These are phyloP conservation scores for Hippopotamus amphibius DNA, from an alignment of 2,113 vertebrate genomes.

Conservation along the genomic window DNA sequence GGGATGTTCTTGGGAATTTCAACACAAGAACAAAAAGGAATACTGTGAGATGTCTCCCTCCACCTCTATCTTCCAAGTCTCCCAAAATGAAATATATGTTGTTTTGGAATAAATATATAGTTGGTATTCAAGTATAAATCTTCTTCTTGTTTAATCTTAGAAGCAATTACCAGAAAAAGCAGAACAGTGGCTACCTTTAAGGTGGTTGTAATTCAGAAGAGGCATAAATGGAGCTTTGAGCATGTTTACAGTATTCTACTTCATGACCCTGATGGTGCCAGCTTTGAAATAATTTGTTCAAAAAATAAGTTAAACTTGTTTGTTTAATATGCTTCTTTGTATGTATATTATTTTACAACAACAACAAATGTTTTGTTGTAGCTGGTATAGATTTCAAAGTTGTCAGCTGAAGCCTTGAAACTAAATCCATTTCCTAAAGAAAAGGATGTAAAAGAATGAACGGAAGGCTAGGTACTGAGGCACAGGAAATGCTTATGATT, in stretches of 20 bases:
- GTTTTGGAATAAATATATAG: not conserved
- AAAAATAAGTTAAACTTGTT: not conserved
- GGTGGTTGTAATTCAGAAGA: not conserved
- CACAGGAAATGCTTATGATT: conserved; percentile 12
- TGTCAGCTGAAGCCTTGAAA: not conserved
- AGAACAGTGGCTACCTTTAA: not conserved
- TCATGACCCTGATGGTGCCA: not conserved
- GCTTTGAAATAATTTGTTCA: not conserved
- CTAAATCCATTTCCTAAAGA: not conserved
- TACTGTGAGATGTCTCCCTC: not conserved
- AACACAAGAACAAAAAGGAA: not conserved
- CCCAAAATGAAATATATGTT: not conserved
- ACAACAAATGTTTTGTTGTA: not conserved
- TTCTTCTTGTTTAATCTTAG: not conserved
- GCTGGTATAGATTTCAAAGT: not conserved
- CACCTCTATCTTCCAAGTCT: not conserved
- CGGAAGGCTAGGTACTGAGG: not conserved
- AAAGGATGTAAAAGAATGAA: conserved; percentile 29
- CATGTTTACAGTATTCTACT: not conserved
- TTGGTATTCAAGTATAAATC: not conserved
- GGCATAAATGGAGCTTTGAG: not conserved
- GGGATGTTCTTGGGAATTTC: not conserved
- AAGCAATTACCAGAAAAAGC: not conserved
- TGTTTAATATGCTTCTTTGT: not conserved
- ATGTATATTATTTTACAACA: not conserved